These are phyloP conservation scores for Eutolmus rufibarbis DNA, from an alignment of 2,888 invertebrate species.

Conservation along the genomic window DNA sequence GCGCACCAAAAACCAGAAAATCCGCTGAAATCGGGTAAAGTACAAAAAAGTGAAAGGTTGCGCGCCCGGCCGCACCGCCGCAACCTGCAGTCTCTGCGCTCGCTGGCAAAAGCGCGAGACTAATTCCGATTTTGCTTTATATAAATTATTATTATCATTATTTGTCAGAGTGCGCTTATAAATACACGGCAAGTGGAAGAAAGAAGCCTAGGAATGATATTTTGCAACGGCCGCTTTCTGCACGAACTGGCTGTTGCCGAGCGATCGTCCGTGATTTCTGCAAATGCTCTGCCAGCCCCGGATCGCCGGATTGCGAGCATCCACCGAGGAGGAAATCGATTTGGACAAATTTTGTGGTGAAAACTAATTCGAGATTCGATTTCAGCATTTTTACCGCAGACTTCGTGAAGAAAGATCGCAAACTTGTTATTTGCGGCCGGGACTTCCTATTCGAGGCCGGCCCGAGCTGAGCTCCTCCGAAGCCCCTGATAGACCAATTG, in stretches of 20 bases:
- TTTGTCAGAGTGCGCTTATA: constrained; percentile 36
- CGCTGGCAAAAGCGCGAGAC: constrained; percentile 25
- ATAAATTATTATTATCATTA: constrained; percentile 41
- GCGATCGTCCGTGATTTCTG: constrained; percentile 65
- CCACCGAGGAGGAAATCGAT: constrained; percentile 37
- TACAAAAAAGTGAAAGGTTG: constrained; percentile 40
- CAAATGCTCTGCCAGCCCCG: not conserved
- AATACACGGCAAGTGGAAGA: constrained; percentile 32
- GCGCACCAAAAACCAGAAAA: constrained; percentile 26
- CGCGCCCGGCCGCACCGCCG: not conserved
- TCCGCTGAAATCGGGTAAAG: constrained; percentile 33
- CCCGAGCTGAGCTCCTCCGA: not conserved
- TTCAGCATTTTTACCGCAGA: constrained; percentile 35
- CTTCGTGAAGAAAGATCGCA: constrained; percentile 39
- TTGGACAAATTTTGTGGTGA: constrained; percentile 41
- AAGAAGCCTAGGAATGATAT: constrained; percentile 38
- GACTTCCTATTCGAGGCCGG: constrained; percentile 17
- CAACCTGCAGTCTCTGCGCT: constrained; percentile 6
- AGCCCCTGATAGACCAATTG: not conserved
- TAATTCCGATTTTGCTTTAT: constrained; percentile 39
- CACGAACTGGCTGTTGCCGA: constrained; percentile 27
- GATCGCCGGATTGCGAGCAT: constrained; percentile 13
- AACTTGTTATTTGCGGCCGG: constrained; percentile 25
- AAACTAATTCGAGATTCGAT: constrained; percentile 40
- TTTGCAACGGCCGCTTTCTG: constrained; percentile 37